These are phyloP conservation scores for Megathymus violae DNA, from an alignment of 1,140 invertebrate species.

Conservation along the genomic window DNA sequence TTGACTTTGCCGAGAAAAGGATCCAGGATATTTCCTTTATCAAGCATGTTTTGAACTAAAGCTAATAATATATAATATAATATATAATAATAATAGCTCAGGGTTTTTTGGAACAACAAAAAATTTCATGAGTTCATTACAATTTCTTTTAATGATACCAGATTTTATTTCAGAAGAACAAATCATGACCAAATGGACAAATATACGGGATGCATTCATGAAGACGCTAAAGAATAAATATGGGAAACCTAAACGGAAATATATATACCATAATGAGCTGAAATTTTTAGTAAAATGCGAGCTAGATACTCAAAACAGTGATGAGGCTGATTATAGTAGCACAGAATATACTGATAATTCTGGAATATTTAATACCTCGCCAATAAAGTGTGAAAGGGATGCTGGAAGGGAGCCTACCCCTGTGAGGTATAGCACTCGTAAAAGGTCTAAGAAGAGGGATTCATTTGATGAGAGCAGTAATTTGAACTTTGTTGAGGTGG, in stretches of 20 bases:
- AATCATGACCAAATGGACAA: slow-evolving; percentile 70
- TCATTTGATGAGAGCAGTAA: slow-evolving; percentile 38
- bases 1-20: too few species aligned
- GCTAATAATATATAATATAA: too few species aligned
- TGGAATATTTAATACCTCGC: slow-evolving; percentile 9
- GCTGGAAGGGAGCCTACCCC: slow-evolving; percentile 7
- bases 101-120: too few species aligned
- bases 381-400: slow-evolving; percentile 44
- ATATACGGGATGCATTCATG: slow-evolving; percentile 69
- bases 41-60: too few species aligned
- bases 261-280: slow-evolving; percentile 62
- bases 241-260: slow-evolving; percentile 62
- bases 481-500: slow-evolving; percentile 58
- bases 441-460: slow-evolving; percentile 18
- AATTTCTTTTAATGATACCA: not conserved
- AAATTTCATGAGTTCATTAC: too few species aligned
- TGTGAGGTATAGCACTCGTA: slow-evolving; percentile 10
- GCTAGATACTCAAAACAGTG: slow-evolving; percentile 11
- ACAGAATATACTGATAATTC: slow-evolving; percentile 37
- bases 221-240: slow-evolving; percentile 62
- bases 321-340: slow-evolving; percentile 40
- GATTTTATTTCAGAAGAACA: slow-evolving; percentile 58
- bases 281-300: slow-evolving; percentile 60
- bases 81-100: too few species aligned
- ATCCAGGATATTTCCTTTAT: too few species aligned